These are phyloP conservation scores for Enteromius paludinosus DNA, from an alignment of 2,797 vertebrate genomes.

Conservation along the genomic window DNA sequence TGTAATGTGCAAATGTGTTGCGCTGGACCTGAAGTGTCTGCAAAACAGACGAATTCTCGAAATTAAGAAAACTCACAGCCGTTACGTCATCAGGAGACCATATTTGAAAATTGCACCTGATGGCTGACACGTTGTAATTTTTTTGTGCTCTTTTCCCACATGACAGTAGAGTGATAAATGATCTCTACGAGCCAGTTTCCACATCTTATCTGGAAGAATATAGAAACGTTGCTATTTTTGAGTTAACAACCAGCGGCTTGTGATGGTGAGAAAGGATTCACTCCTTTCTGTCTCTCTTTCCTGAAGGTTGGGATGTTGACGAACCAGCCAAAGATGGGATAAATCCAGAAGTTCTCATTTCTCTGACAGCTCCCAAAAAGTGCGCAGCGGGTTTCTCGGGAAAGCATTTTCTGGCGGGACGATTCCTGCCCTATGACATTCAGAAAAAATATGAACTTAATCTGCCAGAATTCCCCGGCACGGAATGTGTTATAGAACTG, in stretches of 20 bases:
- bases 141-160: constrained; percentile 15
- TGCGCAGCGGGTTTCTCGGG: constrained; percentile 88
- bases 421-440: constrained; percentile 92
- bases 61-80: constrained; percentile 8
- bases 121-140: constrained; percentile 27
- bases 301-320: constrained; percentile 88
- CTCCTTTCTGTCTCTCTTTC: constrained; percentile 5
- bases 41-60: constrained; percentile 31
- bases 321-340: constrained; percentile 83
- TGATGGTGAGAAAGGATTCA: constrained; percentile 8
- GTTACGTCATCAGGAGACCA: constrained; percentile 25
- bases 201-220: constrained; percentile 14
- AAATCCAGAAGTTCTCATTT: constrained; percentile 90
- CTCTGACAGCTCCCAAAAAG: constrained; percentile 89
- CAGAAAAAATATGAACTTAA: constrained; percentile 94
- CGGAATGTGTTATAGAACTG: constrained; percentile 89
- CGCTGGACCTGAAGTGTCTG: neutral
- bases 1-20: constrained; percentile 10
- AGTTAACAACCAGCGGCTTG: neutral
- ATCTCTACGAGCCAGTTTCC: constrained; percentile 29
- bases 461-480: constrained; percentile 88
- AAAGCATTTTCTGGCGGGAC: constrained; percentile 92
- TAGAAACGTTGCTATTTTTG: constrained; percentile 10
- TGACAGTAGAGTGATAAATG: constrained; percentile 26
- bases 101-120: constrained; percentile 36